Percentiles rank a stretch among this genome's conserved stretches.
phyloP scores from a whole-genome alignment of 2,113 vertebrate genomes.

The Platichthys flesus region DNA sequence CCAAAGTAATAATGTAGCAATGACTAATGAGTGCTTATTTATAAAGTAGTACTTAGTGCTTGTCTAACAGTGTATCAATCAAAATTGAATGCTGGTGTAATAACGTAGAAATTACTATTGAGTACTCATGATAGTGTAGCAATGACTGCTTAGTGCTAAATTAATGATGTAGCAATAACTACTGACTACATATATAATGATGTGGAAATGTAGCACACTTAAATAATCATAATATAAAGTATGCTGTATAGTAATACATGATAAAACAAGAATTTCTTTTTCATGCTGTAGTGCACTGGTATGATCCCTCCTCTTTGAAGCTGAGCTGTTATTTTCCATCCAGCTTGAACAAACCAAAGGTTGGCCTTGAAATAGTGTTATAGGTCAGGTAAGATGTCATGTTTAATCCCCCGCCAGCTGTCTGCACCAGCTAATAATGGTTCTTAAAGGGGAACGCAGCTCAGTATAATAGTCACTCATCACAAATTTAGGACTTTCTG shows the following conservation, averaged over 20 bases:
- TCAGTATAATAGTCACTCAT: neutral
- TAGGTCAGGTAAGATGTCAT: constrained; percentile 22
- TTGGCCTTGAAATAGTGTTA: constrained; percentile 32
- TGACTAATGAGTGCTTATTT: neutral
- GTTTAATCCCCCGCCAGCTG: constrained; percentile 57
- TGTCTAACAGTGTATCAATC: neutral
- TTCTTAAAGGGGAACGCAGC: constrained; percentile 9
- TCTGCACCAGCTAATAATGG: constrained; percentile 14
- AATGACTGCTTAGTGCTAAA: neutral
- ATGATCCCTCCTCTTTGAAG: neutral
- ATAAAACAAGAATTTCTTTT: neutral
- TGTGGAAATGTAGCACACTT: too few relatives aligned
- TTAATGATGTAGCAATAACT: neutral
- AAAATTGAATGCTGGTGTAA: too few relatives aligned
- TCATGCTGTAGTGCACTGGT: neutral
- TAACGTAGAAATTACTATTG: neutral
- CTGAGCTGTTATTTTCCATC: too few relatives aligned
- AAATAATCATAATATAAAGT: neutral
- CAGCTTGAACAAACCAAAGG: neutral
- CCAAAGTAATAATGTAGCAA: neutral
- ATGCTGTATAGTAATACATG: neutral
- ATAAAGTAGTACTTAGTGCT: neutral
- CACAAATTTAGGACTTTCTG: neutral
- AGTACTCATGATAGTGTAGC: neutral
- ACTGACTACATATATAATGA: neutral